Conservation (phyloP, 2,888 invertebrate species). For the Cheilosia urbana region DNA sequence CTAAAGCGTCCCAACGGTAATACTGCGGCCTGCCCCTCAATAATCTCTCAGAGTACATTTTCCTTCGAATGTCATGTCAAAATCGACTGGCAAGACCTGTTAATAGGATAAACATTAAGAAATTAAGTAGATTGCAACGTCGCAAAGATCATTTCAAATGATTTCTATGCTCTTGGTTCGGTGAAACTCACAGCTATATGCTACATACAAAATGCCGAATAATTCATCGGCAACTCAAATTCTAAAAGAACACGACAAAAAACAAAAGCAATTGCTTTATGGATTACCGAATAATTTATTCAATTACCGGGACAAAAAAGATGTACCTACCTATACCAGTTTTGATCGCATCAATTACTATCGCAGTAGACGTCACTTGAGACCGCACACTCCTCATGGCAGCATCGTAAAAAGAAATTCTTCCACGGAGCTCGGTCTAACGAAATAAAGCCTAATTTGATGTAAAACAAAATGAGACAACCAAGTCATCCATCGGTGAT, state of each 20-base stretch:
- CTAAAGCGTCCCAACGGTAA: too few relatives aligned
- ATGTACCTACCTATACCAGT: not conserved
- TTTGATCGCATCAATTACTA: conserved; percentile 26
- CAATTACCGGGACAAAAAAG: conserved; percentile 16
- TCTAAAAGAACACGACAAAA: not conserved
- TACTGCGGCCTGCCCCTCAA: too few relatives aligned
- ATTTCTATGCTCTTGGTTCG: too few relatives aligned
- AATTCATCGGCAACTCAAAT: conserved; percentile 14
- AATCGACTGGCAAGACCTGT: too few relatives aligned
- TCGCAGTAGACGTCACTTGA: conserved; percentile 26
- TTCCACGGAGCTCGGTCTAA: conserved; percentile 4
- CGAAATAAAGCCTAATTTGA: conserved; percentile 32
- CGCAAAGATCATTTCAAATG: too few relatives aligned
- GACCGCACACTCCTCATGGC: conserved; percentile 1
- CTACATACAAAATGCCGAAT: not conserved
- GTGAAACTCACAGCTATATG: not conserved
- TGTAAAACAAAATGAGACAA: not conserved
- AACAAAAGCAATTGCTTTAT: conserved; percentile 12
- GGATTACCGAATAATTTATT: conserved; percentile 28
- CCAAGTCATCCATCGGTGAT: not conserved
- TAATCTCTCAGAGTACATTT: too few relatives aligned
- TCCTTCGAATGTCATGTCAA: too few relatives aligned
- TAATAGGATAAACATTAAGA: too few relatives aligned
- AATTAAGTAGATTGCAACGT: too few relatives aligned
- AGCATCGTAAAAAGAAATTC: not conserved